phyloP scores from a whole-genome alignment of 1,140 invertebrate genomes.

The Aplysia californica region DNA sequence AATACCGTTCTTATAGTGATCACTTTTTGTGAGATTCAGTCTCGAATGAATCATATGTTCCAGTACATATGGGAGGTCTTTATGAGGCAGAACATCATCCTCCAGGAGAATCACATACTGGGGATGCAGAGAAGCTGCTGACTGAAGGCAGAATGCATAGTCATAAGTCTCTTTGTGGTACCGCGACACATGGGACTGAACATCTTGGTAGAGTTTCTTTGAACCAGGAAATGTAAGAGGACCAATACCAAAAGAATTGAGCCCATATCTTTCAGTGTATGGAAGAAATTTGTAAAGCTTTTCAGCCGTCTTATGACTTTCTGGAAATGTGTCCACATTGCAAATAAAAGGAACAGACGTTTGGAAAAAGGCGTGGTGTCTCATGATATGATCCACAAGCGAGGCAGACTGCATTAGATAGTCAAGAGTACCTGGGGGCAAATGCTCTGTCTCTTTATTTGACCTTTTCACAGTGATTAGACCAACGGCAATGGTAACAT shows the following conservation, averaged over 20 bases:
- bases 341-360: slow-evolving; percentile 14
- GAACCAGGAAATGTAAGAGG: neutral
- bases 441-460: neutral
- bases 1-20: neutral
- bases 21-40: neutral
- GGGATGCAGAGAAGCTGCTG: neutral
- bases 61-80: slow-evolving; percentile 14
- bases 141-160: slow-evolving; percentile 9
- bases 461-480: slow-evolving; percentile 4
- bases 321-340: slow-evolving; percentile 14
- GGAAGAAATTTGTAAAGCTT: slow-evolving; percentile 7
- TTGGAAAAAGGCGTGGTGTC: neutral
- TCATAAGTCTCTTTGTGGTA: slow-evolving; percentile 19
- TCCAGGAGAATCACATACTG: slow-evolving; percentile 11
- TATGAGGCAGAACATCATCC: slow-evolving; percentile 11
- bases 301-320: slow-evolving; percentile 2
- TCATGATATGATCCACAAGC: neutral
- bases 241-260: neutral
- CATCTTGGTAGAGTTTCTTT: neutral
- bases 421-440: neutral
- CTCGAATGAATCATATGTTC: neutral
- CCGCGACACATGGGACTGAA: neutral
- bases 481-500: slow-evolving; percentile 1
- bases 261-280: slow-evolving; percentile 15
- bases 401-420: slow-evolving; percentile 2